Evolutionary conservation across 1,140 invertebrate species (phyloP), one percentile per base, ranked within the genome.

Genomic region (Physella acuta): DNA sequence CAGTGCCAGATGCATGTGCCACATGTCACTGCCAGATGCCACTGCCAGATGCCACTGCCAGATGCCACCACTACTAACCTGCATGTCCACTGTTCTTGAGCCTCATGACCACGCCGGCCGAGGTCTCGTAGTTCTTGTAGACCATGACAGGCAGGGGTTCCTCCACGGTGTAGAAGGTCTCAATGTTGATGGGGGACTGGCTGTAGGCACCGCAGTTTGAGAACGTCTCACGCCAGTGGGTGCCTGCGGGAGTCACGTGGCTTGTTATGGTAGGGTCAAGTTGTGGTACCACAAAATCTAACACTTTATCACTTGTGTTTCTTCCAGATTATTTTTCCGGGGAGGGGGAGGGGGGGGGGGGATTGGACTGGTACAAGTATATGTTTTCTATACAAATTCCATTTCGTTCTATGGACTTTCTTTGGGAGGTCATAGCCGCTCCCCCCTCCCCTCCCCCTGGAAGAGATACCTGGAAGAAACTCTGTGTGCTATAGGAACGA

Each of bases 141-240:
- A 28, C 24, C 5, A 61, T 24, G 2, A n/a, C 3, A 5, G n/a
- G 3, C n/a, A 14, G 3, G 2, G 2, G 5, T 1, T 2, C 37
- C 8, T 44, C 20, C 11, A 36, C n/a, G 33, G 37, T 34, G 14
- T 37, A 31, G 17, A 26, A 26, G 20, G 33, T n/a, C 17, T 39
- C 20, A n/a, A 61, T 61, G 36, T 61, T 44, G 34, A 61, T 44
- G n/a, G 59, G 59, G 2, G 59, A 61, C 26, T 61, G 59, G 8
- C 26, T 3, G 4, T 61, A 5, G 1, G 4, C 14, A 39, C 36
- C 36, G 28, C 59, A 61, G 3, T 1, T 17, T 39, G 16, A 2
- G 34, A 24, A 3, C 20, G 14, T 24, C 1, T 61, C 28, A 11
- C n/a, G 1, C 59, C 59, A 61, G 1, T 39, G 14, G 1, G 2